These are phyloP conservation scores for Xanthia icteritia DNA, from an alignment of 2,888 invertebrate genomes.

Conservation along the genomic window DNA sequence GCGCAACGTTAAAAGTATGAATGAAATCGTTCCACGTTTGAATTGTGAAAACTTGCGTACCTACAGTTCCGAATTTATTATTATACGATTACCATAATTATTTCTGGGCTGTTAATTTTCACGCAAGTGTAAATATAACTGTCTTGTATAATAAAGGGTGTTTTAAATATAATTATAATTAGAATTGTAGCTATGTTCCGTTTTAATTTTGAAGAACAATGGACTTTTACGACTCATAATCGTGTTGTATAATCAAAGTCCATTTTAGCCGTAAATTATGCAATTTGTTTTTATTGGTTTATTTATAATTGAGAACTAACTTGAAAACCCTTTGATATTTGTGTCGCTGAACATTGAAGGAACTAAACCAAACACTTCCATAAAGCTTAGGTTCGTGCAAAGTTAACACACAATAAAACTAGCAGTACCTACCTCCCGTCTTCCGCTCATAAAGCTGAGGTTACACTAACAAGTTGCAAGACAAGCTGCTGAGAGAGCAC, in stretches of 20 bases:
- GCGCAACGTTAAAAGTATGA: constrained; percentile 58
- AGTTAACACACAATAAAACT: constrained; percentile 29
- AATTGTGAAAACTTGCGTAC: constrained; percentile 57
- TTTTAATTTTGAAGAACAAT: constrained; percentile 46
- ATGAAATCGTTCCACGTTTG: constrained; percentile 62
- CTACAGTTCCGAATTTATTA: constrained; percentile 49
- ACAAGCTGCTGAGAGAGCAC: constrained; percentile 33
- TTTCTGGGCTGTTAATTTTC: constrained; percentile 63
- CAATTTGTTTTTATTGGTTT: background rate
- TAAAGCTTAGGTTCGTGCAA: background rate
- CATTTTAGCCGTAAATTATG: no score
- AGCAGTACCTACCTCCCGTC: constrained; percentile 29
- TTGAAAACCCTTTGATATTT: no score
- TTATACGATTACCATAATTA: constrained; percentile 52
- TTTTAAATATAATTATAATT: constrained; percentile 7
- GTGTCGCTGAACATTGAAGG: no score
- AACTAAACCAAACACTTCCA: no score
- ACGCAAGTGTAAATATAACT: constrained; percentile 56
- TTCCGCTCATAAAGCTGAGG: constrained; percentile 41
- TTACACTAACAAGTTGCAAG: constrained; percentile 51
- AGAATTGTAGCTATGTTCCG: constrained; percentile 15
- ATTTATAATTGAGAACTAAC: no score
- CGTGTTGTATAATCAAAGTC: background rate
- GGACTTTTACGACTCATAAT: constrained; percentile 33
- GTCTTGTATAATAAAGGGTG: constrained; percentile 37